These are phyloP conservation scores for Micrasema longulum DNA, from an alignment of 1,140 invertebrate species.

Conservation along the genomic window DNA sequence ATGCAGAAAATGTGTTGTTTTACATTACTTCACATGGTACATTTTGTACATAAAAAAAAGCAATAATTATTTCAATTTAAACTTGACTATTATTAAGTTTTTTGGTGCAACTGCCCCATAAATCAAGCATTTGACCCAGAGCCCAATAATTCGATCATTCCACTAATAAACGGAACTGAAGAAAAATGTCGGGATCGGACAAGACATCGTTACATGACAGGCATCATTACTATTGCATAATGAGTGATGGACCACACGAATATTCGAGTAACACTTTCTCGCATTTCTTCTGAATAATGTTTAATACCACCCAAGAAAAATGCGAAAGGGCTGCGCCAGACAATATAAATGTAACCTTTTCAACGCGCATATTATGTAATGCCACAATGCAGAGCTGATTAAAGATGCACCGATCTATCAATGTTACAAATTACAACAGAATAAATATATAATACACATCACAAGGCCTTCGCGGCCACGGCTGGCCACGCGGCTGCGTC, in stretches of 20 bases:
- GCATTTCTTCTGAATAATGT: constrained; percentile 3
- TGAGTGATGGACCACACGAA: constrained; percentile 5
- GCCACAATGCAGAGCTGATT: constrained; percentile 21
- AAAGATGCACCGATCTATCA: constrained; percentile 24
- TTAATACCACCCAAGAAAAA: constrained; percentile 27
- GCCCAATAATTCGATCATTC: background rate
- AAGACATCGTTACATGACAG: background rate
- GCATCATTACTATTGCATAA: constrained; percentile 9
- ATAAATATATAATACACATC: constrained; percentile 18
- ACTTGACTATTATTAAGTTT: no score
- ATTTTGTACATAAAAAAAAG: no score
- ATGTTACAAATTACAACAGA: constrained; percentile 20
- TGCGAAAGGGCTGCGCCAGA: constrained; percentile 11
- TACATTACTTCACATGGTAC: no score
- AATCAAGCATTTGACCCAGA: no score
- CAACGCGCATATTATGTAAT: background rate
- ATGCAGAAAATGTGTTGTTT: no score
- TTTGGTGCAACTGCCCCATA: no score
- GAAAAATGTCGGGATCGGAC: background rate
- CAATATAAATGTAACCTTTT: background rate
- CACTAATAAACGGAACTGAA: background rate
- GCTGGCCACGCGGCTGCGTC: no score
- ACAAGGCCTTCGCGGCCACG: background rate
- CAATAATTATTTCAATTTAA: no score
- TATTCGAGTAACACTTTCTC: constrained; percentile 8